Conservation (phyloP, 1,140 invertebrate species). For the Lethrus apterus region DNA sequence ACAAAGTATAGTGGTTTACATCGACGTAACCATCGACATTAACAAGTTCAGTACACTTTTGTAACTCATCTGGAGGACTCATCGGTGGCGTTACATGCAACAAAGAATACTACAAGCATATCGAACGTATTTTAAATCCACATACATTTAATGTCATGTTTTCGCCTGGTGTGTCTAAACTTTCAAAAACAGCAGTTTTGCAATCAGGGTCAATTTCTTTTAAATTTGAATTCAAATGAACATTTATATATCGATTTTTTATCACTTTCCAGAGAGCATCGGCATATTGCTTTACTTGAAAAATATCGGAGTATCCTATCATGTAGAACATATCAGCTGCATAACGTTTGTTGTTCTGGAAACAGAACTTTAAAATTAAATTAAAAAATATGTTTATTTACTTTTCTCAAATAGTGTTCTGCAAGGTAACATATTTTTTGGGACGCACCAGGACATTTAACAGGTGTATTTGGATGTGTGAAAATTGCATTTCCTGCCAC, state of each 20-base stretch:
- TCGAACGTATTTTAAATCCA: not conserved
- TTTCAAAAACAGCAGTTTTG: constrained; percentile 73
- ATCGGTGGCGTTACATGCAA: constrained; percentile 1
- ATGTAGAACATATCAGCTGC: not conserved
- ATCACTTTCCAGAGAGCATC: constrained; percentile 70
- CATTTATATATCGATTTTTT: constrained; percentile 62
- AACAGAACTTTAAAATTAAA: no score
- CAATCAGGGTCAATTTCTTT: constrained; percentile 62
- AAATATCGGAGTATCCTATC: constrained; percentile 47
- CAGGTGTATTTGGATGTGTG: constrained; percentile 79
- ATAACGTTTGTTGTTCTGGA: no score
- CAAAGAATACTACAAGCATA: not conserved
- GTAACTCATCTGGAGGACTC: not conserved
- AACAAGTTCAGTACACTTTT: not conserved
- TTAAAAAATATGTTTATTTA: no score
- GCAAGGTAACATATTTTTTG: constrained; percentile 91
- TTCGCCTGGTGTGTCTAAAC: no score
- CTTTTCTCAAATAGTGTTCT: constrained; percentile 75
- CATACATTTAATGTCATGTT: no score
- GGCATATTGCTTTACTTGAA: constrained; percentile 87
- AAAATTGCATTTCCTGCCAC: constrained; percentile 77
- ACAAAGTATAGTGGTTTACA: not conserved
- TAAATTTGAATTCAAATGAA: constrained; percentile 68
- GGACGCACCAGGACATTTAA: constrained; percentile 94
- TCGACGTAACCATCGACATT: not conserved